Evolutionary conservation across 2,797 vertebrate species (phyloP), one percentile per base, ranked within the genome.

Genomic region (Sebastes matsubarae): DNA sequence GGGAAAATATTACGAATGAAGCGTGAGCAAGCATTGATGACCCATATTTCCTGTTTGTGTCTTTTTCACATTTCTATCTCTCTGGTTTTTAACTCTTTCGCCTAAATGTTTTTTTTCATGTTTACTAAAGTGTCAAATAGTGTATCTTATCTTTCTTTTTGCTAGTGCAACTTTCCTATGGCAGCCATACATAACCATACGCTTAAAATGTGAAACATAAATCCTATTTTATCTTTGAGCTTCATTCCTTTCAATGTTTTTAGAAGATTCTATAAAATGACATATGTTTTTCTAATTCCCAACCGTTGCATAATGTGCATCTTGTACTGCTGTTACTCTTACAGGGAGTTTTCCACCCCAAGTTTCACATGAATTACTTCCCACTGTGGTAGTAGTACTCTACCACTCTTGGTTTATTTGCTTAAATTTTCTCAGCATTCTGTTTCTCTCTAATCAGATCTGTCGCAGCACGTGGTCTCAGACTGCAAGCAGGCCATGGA

Each of bases 401-500:
- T 8, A 8, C 3, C 2, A 13, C 7, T 20, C 5, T 65, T 10
- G 55, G 16, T 68, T 32, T 13, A 24, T 59, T 59, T 36, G 25
- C 59, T 6, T 38, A 38, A 38, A 4, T 38, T 38, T 38, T 38
- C 36, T 38, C 36, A 38, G 10, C 36, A 38, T 38, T 38, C 13
- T 38, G 4, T 24, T 6, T 72, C 10, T 71, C 46, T 86, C 4
- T 68, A 11, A 20, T 75, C 94, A 99, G 99, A 98, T 78, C 95
- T 99, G 80, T 98, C 98, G 8, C 97, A 98, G 81, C 97, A 97
- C 86, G 92, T 97, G 88, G 98, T 99, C 87, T 97, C 97, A 29
- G 96, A 97, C 95, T 97, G 96, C 94, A 97, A 97, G 88, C 97
- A 99, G 95, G 97, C 97, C 66, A 93, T 97, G 82, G 94, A 96